Base-by-base conservation (phyloP, 2,888 invertebrate species). In the Corbicula japonica region DNA sequence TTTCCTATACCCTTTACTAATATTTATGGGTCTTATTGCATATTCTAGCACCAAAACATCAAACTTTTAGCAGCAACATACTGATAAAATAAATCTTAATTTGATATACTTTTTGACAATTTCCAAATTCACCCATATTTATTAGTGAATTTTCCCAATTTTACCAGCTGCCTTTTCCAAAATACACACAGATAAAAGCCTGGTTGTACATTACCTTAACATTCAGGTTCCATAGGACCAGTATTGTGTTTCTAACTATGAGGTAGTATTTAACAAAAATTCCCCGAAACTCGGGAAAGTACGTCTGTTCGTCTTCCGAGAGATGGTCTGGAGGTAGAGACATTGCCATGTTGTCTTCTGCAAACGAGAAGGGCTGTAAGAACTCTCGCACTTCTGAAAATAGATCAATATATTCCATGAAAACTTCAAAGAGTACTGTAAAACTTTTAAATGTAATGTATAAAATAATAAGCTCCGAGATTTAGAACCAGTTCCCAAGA, bases 221-320 rank as follows among this genome's bases (percentile, higher is more conserved):
- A 84, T 93, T 91, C 35, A 91, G 78, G 76, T 92, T 88, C 94
- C 94, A 94, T 28, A 94, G 80, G 1, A 93, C 91, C 32, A 94
- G 76, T 28, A 93, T 89, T 15, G 94, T 88, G 86, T 94, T 94
- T 3, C 94, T 86, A 2, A 94, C 70, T 12, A 93, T 93, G 41
- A 94, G 88, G 83, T 94, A 94, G 68, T 28, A 50, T 34, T 85
- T 65, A 60, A 92, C 88, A 26, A 85, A 82, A 46, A 88, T 90
- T 38, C 89, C 87, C 54, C 88, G 87, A 68, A 92, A 92, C 60
- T 92, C 90, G 0, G 93, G 92, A 80, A 94, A 94, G 26, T 89
- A 90, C 1, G 85, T 63, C 56, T 89, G 76, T 86, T 94, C 94
- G 34, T 92, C 91, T 30, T 90, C 88, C 18, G 92, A 91, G 93